phyloP scores from a whole-genome alignment of 37 sponge, comb jelly and placozoan species.

The Dysidea cf. avara region DNA sequence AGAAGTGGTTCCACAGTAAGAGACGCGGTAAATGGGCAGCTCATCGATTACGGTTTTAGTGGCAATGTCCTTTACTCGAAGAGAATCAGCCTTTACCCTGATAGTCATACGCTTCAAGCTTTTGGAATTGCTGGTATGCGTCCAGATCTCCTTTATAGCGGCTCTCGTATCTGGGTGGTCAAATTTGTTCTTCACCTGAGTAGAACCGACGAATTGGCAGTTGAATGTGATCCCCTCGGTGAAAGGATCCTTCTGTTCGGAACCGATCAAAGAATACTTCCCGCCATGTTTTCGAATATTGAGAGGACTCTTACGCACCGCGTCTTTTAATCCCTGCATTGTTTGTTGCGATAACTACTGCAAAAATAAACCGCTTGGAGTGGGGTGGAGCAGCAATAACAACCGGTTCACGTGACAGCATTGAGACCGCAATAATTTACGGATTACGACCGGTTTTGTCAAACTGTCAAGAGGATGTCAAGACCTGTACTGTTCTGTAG shows the following conservation, averaged over 20 bases:
- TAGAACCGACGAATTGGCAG: constrained; percentile 51
- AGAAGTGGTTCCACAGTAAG: constrained; percentile 64
- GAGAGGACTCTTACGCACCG: constrained; percentile 56
- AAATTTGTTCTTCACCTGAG: constrained; percentile 21
- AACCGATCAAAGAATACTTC: constrained; percentile 36
- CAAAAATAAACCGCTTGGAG: too few relatives aligned
- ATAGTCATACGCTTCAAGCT: constrained; percentile 45
- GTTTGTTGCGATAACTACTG: too few relatives aligned
- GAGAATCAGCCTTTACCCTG: constrained; percentile 34
- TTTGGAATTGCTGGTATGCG: background rate
- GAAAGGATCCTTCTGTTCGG: constrained; percentile 71
- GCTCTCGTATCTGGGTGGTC: constrained; percentile 47
- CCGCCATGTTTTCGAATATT: constrained; percentile 5
- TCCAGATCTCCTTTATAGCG: constrained; percentile 16
- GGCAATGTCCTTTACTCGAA: constrained; percentile 53
- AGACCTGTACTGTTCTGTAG: too few relatives aligned
- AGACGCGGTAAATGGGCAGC: constrained; percentile 65
- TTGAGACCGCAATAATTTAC: too few relatives aligned
- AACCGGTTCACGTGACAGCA: too few relatives aligned
- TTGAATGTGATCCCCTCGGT: constrained; percentile 65
- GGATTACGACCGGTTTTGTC: too few relatives aligned
- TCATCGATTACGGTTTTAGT: constrained; percentile 23
- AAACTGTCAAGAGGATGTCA: too few relatives aligned
- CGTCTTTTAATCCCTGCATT: constrained; percentile 13
- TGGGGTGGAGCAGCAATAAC: too few relatives aligned